These are phyloP conservation scores for Eurytoma californica DNA, from an alignment of 2,888 invertebrate genomes.

Conservation along the genomic window DNA sequence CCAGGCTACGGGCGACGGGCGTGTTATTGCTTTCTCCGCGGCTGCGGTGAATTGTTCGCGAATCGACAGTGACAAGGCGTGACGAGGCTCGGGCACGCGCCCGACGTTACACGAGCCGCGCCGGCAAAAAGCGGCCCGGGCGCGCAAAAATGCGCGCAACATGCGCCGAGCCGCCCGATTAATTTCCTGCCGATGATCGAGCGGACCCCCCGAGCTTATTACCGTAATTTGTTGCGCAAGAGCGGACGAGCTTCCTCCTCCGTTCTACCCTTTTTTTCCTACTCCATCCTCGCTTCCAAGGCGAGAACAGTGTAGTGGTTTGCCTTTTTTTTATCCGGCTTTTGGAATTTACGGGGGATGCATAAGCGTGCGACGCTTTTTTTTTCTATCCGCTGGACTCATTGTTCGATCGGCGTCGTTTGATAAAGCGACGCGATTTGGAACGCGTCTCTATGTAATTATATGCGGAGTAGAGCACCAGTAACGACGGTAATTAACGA, in stretches of 20 bases:
- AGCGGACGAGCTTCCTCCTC: background rate
- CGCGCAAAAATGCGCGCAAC: background rate
- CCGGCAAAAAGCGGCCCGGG: background rate
- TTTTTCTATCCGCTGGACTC: background rate
- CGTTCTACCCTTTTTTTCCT: background rate
- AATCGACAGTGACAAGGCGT: slow-evolving; percentile 65
- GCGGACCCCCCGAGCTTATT: background rate
- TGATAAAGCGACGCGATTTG: slow-evolving; percentile 17
- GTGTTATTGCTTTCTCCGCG: background rate
- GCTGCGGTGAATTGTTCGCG: slow-evolving; percentile 47
- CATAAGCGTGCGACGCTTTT: background rate
- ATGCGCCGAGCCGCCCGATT: slow-evolving; percentile 3
- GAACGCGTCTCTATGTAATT: slow-evolving; percentile 4
- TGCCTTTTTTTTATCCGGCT: background rate
- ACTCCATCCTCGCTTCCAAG: background rate
- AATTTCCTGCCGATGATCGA: slow-evolving; percentile 17
- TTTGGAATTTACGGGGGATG: background rate
- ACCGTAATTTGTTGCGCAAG: slow-evolving; percentile 3
- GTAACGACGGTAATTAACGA: slow-evolving; percentile 26
- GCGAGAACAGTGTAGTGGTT: background rate
- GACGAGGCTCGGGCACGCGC: slow-evolving; percentile 65
- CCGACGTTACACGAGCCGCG: slow-evolving; percentile 50
- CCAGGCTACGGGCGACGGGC: background rate
- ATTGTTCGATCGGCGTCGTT: slow-evolving; percentile 24
- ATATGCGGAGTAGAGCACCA: background rate